Conservation (phyloP, 1,140 invertebrate species). For the Drosophila equinoxialis region DNA sequence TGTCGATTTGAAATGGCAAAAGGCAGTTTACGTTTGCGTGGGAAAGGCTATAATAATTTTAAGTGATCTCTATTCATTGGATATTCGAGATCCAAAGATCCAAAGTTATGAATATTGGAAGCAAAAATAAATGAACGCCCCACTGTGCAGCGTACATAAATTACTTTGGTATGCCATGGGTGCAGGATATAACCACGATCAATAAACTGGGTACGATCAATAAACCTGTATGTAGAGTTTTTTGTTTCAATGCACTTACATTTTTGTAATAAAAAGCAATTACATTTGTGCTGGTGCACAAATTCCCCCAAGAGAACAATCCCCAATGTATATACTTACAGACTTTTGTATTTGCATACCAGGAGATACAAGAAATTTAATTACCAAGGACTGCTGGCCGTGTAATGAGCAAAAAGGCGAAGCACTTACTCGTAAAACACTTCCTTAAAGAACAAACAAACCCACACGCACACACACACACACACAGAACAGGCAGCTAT, state of each 20-base stretch:
- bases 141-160: too few species aligned
- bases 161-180: too few species aligned
- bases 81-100: too few species aligned
- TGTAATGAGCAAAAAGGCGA: slow-evolving; percentile 51
- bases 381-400: slow-evolving; percentile 37
- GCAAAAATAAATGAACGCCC: too few species aligned
- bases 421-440: slow-evolving; percentile 46
- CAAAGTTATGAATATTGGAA: too few species aligned
- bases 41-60: too few species aligned
- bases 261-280: slow-evolving; percentile 27
- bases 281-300: slow-evolving; percentile 28
- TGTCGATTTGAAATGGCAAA: too few species aligned
- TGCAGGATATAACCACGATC: not conserved
- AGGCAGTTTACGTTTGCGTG: too few species aligned
- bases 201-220: not conserved
- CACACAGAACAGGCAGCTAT: not conserved
- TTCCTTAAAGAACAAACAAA: slow-evolving; percentile 39
- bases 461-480: not conserved
- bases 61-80: too few species aligned
- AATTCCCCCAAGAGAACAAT: slow-evolving; percentile 7
- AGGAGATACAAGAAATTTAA: slow-evolving; percentile 48
- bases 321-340: slow-evolving; percentile 15
- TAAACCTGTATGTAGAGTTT: not conserved
- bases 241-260: too few species aligned
- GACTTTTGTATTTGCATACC: slow-evolving; percentile 13